Evolutionary conservation across 2,797 vertebrate genomes (phyloP), one percentile per base, ranked within the genome.

Genomic region (Lophius americanus): DNA sequence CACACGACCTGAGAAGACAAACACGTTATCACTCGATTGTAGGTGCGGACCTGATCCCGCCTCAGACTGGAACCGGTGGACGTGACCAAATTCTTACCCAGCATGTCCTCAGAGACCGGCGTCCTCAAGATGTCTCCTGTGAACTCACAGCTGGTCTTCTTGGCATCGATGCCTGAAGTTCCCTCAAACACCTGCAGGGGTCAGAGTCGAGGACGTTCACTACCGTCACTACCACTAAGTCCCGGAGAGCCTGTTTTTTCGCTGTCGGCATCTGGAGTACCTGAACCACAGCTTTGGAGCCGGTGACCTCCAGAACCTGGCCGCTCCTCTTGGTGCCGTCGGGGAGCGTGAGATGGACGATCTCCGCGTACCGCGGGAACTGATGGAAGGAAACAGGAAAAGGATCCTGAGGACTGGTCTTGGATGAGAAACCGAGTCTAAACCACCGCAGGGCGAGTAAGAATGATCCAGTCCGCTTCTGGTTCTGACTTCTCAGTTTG

Each of bases 61-160:
- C 23, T 23, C 23, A 23, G 23, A 23, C 23, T 23, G 23, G 23
- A 23, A 23, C 23, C 23, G 23, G 23, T 23, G 23, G 23, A 23
- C 23, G 23, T 23, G 23, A 23, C 23, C 23, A 23, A 23, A 23
- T 87, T 60, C 12, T 56, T 88, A 91, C 91, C 95, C 61, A 95
- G 92, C 94, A 96, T 95, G 84, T 93, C 93, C 75, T 95, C 92
- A 8, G 89, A 93, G 68, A 95, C 95, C 3, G 95, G 95, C 35
- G 94, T 95, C 38, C 93, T 87, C 80, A 93, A 54, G 80, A 94
- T 92, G 68, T 95, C 93, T 2, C 94, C 94, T 0, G 94, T 94
- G 84, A 94, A 93, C 82, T 94, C 94, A 7, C 87, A 92, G 14
- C 91, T 88, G 0, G 93, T 95, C 88, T 95, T 94, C 90, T 94